A percentile compares a stretch with the other conserved stretches of the same genome.
Conservation (phyloP, 2,888 invertebrate genomes). For the Scelioninae gen. 2 region DNA sequence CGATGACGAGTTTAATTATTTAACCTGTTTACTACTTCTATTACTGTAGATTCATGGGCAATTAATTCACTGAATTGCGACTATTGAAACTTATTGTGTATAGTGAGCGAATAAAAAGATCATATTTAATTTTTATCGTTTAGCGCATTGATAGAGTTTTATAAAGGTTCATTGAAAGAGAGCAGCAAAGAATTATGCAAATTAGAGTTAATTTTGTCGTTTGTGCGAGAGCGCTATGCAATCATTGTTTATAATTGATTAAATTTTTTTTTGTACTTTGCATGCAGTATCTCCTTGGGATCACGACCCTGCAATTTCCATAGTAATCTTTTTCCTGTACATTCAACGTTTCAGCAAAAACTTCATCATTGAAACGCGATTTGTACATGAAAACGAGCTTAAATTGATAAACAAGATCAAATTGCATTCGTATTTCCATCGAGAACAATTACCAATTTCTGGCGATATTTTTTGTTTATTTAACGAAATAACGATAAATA, state of each 20-base stretch:
- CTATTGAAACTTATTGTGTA: neutral
- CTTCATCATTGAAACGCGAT: conserved; percentile 20
- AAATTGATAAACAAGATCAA: conserved; percentile 31
- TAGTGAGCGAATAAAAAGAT: neutral
- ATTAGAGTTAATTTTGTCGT: neutral
- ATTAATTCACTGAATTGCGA: conserved; percentile 3
- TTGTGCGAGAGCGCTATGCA: conserved; percentile 1
- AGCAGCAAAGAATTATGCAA: conserved; percentile 1
- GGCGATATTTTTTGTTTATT: too few species aligned
- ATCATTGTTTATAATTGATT: conserved; percentile 19
- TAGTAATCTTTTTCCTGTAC: conserved; percentile 17
- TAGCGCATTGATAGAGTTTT: neutral
- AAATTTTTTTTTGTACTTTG: neutral
- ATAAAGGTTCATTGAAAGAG: neutral
- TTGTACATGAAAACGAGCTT: conserved; percentile 22
- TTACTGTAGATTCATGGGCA: neutral
- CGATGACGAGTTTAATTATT: neutral
- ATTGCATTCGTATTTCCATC: conserved; percentile 15
- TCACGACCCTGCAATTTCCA: conserved; percentile 41
- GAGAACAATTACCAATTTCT: neutral
- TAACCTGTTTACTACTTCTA: neutral
- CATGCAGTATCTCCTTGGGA: conserved; percentile 18
- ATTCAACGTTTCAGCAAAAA: conserved; percentile 19
- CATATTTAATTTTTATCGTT: neutral
- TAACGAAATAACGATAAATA: too few species aligned